Conservation (phyloP, 2,888 invertebrate species). For the Xestia rhomboidea region DNA sequence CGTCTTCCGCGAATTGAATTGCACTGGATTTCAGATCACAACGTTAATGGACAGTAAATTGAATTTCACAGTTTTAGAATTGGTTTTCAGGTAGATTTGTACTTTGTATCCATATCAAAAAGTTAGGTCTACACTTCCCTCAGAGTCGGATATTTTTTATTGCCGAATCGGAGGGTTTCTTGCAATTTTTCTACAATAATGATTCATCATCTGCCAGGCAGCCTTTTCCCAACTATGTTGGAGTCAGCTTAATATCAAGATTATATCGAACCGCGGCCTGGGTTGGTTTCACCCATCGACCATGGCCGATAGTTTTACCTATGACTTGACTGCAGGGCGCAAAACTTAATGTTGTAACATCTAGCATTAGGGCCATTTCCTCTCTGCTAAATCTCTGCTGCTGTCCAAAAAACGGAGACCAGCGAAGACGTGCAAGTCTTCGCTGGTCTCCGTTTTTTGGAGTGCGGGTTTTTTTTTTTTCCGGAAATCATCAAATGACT, state of each 20-base stretch:
- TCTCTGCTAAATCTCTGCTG: too few relatives aligned
- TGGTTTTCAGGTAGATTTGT: slow-evolving; percentile 20
- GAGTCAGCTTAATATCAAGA: not conserved
- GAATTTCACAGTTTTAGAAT: slow-evolving; percentile 32
- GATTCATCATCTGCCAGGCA: too few relatives aligned
- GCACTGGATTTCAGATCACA: slow-evolving; percentile 39
- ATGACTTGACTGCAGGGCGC: not conserved
- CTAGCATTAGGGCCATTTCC: not conserved
- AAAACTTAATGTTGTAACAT: not conserved
- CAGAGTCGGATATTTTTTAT: slow-evolving; percentile 4
- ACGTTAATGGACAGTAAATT: slow-evolving; percentile 32
- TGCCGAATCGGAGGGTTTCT: too few relatives aligned
- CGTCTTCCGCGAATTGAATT: slow-evolving; percentile 45
- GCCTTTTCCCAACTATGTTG: too few relatives aligned
- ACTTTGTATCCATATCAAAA: not conserved
- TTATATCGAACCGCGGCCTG: not conserved
- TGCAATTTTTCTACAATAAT: not conserved
- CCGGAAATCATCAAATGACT: too few relatives aligned
- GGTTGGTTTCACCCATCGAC: not conserved
- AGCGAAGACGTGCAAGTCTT: not conserved
- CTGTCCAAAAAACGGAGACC: too few relatives aligned
- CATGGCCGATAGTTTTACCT: not conserved
- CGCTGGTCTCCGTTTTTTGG: not conserved
- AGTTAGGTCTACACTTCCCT: not conserved
- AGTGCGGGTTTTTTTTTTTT: too few relatives aligned